Evolutionary conservation across 2,888 invertebrate species (phyloP), one percentile per base, ranked within the genome.

Genomic region (Miltochrista miniata): DNA sequence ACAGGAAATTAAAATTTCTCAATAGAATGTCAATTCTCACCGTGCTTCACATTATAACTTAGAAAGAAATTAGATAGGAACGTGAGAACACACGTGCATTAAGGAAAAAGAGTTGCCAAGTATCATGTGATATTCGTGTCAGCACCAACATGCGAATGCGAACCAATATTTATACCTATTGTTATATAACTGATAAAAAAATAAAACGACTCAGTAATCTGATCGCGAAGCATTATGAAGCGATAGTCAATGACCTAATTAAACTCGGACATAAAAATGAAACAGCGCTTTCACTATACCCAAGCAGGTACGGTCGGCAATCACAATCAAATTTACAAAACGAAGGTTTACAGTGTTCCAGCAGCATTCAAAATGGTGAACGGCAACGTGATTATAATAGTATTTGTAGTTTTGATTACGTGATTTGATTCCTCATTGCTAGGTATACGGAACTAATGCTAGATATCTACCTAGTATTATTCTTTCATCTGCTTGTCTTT

Each of bases 231-330:
- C 37, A 30, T 39, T 12, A 49, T 29, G 15, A 41, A 45, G 38
- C n/a, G 48, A 61, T 61, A 58, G 50, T 52, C 46, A 54, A 50
- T 34, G 9, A 54, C 35, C 49, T 47, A 46, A 50, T 56, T 48
- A 39, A 15, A 43, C 30, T 29, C 39, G 39, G 42, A 11, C 36
- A 38, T 12, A 9, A 40, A 24, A 36, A 35, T 35, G 33, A 30
- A 41, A 10, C n/a, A 41, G 24, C 15, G 10, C 31, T 29, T 34
- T n/a, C 38, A 31, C 14, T 39, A 31, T 31, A 13, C 30, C 24
- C 30, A 11, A 40, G 30, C 29, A 34, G 15, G n/a, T 18, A 34
- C 18, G 33, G 12, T 15, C 9, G n/a, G n/a, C 15, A 33, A 15
- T 3, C n/a, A 10, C 10, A 43, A 24, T 11, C 12, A 35, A 18